Evolutionary conservation across 2,888 invertebrate genomes (phyloP).

Genomic region (Marronus borbonicus): DNA sequence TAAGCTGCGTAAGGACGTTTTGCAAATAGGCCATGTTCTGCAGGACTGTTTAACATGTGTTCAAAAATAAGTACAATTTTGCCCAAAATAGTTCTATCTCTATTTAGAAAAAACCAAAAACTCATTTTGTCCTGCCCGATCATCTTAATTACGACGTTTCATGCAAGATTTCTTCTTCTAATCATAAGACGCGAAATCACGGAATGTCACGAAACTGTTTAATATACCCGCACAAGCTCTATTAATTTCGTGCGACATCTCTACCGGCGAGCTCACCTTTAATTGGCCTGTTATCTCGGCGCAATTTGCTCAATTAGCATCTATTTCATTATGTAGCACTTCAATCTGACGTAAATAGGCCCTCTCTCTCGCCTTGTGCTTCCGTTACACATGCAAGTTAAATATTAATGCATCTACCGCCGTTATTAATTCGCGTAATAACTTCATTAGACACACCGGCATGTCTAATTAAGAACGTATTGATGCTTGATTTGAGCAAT

Average conservation of each 20-base stretch:
- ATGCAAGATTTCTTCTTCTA: background rate
- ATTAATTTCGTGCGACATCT: background rate
- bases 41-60: too few species aligned
- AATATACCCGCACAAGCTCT: slow-evolving; percentile 3
- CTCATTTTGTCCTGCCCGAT: too few species aligned
- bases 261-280: background rate
- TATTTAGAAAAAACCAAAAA: too few species aligned
- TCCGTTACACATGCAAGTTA: background rate
- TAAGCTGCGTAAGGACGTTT: too few species aligned
- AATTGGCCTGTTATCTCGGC: slow-evolving; percentile 18
- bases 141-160: background rate
- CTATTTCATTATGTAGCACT: slow-evolving; percentile 33
- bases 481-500: too few species aligned
- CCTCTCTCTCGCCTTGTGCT: background rate
- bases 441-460: slow-evolving; percentile 1
- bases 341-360: slow-evolving; percentile 22
- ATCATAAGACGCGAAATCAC: background rate
- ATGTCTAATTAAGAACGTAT: too few species aligned
- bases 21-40: too few species aligned
- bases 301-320: slow-evolving; percentile 28
- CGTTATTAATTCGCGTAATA: slow-evolving; percentile 1
- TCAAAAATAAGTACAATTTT: too few species aligned
- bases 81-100: too few species aligned
- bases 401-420: slow-evolving; percentile 24
- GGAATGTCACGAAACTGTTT: background rate